Base-by-base conservation (phyloP, 2,797 vertebrate genomes). In the Onychomys leucogaster region DNA sequence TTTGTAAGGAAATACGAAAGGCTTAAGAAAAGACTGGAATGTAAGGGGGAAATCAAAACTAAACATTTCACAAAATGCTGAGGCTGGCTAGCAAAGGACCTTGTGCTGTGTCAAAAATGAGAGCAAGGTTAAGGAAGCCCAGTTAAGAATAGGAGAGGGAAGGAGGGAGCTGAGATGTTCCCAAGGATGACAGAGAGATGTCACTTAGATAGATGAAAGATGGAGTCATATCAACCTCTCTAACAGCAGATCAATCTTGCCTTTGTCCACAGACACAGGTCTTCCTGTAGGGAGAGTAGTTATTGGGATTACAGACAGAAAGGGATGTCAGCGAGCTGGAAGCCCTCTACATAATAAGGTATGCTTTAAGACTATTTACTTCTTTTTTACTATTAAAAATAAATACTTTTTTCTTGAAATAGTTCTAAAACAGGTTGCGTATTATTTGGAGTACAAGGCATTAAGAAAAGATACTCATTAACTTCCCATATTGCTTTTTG, bases 361-460 rank as follows among this genome's bases (percentile, higher is more conserved):
- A 55, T 71, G 10, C 61, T 75, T 96, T 81, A 82, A 84, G 63
- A 77, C 25, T 75, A 8, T 2, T 46, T 76, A 37, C 46, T 34
- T 88, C 6, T 52, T 78, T 57, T 49, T 16, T 88, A 41, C n/a
- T 76, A 13, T 82, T 89, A 61, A 52, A 21, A 84, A 80, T 55
- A 71, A 61, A 43, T 91, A n/a, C 16, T 87, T 77, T 96, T 43
- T 93, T 91, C 59, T 91, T 91, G 25, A 89, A 86, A 94, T 90
- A 80, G 59, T 76, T 76, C 2, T 91, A 91, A 59, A 90, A 41
- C 41, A 9, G 29, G 61, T 46, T 87, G 34, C 46, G 32, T 1
- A 32, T 49, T 57, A 29, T 69, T 69, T 94, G 23, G 86, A 96
- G 19, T 52, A 14, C 32, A 93, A 55, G 32, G 23, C 21, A 87